Base-by-base conservation (phyloP, 2,113 vertebrate species). In the Etia nguti region DNA sequence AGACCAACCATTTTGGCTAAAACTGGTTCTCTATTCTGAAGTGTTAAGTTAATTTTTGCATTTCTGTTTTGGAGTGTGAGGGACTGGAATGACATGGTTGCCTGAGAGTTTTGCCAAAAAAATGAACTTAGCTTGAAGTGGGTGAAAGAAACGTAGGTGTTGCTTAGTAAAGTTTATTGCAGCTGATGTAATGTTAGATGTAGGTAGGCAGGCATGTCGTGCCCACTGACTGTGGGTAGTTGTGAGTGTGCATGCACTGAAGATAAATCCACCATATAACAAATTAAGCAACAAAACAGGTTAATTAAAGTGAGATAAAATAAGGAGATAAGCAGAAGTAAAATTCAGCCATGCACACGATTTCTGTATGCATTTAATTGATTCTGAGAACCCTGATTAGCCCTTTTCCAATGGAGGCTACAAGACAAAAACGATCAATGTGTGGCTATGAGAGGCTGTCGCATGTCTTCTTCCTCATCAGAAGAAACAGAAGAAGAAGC, bases 171-270 rank as follows among this genome's bases (percentile, higher is more conserved):
- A 52, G 80, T 85, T 86, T 85, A 56, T 60, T 43, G 24, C 65
- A 24, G 84, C 86, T 93, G 90, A 93, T 90, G 91, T 92, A 92
- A 94, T 84, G 55, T 22, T 77, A 26, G 29, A 80, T 60, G 92
- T 90, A 89, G 91, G 93, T 83, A 89, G 59, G 65, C 73, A 90
- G 55, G 59, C 57, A 48, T 62, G 75, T 38, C 18, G 15, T 91
- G 83, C 86, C 91, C 59, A 94, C 92, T 89, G 85, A 79, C 70
- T 52, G 92, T 92, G 87, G 92, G 86, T 59, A 59, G 89, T 18
- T 54, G 29, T 88, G 62, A 56, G 22, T n/a, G 13, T 50, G 29
- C 90, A 48, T 10, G 57, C 8, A 70, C 79, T 43, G 4, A 84
- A 31, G 70, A 79, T 81, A 60, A 70, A 81, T 18, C 55, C 24